Conservation (phyloP, 2,797 vertebrate genomes). For the Cryptoblepharus egeriae region DNA sequence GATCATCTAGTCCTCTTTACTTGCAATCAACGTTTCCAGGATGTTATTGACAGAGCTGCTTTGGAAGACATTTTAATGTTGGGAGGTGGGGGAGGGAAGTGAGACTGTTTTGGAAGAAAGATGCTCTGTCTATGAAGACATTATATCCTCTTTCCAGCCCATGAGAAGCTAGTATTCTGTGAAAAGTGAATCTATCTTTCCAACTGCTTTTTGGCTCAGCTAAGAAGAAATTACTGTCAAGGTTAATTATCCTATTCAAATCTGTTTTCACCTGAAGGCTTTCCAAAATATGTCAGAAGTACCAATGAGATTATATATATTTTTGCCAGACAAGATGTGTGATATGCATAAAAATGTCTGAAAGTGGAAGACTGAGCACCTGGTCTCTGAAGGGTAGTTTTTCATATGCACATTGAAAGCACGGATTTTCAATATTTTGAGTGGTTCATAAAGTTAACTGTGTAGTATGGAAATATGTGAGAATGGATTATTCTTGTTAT, state of each 20-base stretch:
- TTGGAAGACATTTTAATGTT: slow-evolving; percentile 49
- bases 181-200: slow-evolving; percentile 69
- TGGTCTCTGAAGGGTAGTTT: slow-evolving; percentile 1
- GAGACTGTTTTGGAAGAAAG: slow-evolving; percentile 35
- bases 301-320: slow-evolving; percentile 37
- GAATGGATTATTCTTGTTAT: not conserved
- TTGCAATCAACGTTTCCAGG: slow-evolving; percentile 32
- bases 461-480: not conserved
- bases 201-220: slow-evolving; percentile 54
- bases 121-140: slow-evolving; percentile 49
- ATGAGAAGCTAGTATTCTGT: slow-evolving; percentile 61
- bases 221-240: slow-evolving; percentile 68
- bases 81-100: not conserved
- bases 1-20: slow-evolving; percentile 32
- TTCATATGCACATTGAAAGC: not conserved
- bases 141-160: slow-evolving; percentile 59
- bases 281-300: slow-evolving; percentile 68
- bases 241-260: slow-evolving; percentile 72
- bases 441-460: not conserved
- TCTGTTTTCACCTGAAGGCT: slow-evolving; percentile 67
- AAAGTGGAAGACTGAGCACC: not conserved
- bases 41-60: slow-evolving; percentile 46
- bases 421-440: slow-evolving; percentile 26
- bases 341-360: slow-evolving; percentile 43
- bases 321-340: slow-evolving; percentile 51